Evolutionary conservation across 1,140 invertebrate species (phyloP), one percentile per base, ranked within the genome.

Genomic region (Eumeta japonica): DNA sequence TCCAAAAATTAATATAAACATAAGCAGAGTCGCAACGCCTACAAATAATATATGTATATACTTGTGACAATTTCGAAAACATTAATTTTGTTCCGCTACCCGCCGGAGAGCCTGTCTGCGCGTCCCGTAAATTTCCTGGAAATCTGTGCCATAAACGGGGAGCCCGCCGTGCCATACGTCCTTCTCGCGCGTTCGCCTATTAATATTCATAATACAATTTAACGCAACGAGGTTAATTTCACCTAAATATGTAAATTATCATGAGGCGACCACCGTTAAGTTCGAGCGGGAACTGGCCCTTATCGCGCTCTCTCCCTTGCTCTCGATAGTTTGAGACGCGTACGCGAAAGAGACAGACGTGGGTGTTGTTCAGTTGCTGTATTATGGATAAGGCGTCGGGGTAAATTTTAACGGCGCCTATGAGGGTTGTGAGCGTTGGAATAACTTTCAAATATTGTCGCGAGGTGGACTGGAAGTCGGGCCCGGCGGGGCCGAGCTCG

Each of bases 141-240:
- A 66, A 70, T 72, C 65, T 62, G 60, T 39, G 50, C 44, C 50
- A 63, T 66, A 64, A 66, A 60, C 55, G 56, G 42, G 48, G 43
- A 39, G 36, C 50, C 53, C 41, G 44, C 56, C 46, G 41, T 43
- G 52, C 37, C 45, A 61, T 50, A 59, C 50, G 54, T 58, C 58
- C 51, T 45, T 45, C 53, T 42, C 54, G 50, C 50, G 62, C 60
- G 48, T 55, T 56, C 46, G 37, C 35, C 67, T 62, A 74, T 74
- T 74, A 74, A 74, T 74, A 74, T 74, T 74, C 70, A 74, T 74
- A 71, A 74, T 74, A 71, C 62, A 74, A 74, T 74, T 71, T 74
- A 71, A 66, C 66, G 60, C 45, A 53, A 41, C 62, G 64, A 67
- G 66, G 66, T 70, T 74, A 74, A 74, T 71, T 71, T 71, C 58